Conservation (phyloP, 2,888 invertebrate genomes). For the Nemurella pictetii region DNA sequence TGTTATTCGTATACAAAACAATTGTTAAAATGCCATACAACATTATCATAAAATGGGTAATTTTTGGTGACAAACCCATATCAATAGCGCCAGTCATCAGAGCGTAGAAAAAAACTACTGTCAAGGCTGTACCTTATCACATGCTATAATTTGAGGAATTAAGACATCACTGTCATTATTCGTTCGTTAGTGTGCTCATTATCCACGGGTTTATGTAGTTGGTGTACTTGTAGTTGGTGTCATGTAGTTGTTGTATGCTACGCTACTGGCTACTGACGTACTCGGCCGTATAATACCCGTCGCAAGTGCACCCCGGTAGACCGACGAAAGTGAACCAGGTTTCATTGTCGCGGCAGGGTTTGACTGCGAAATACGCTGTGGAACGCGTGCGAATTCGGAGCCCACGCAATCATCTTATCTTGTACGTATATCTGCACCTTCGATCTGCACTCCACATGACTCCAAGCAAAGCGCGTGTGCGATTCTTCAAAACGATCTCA, state of each 20-base stretch:
- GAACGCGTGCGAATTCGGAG: background rate
- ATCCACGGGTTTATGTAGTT: background rate
- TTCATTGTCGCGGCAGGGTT: background rate
- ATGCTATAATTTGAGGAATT: background rate
- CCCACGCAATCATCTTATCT: background rate
- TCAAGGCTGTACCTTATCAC: background rate
- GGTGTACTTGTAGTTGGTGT: background rate
- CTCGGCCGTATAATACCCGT: no score
- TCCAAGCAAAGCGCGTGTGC: background rate
- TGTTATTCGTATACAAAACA: no score
- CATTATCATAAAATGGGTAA: background rate
- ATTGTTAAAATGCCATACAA: background rate
- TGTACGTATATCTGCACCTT: background rate
- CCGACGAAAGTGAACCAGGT: background rate
- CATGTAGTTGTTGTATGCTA: background rate
- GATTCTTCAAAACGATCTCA: background rate
- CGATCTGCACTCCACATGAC: no score
- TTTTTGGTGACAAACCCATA: background rate
- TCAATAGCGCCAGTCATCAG: background rate
- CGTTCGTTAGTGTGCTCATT: background rate
- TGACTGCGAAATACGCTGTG: background rate
- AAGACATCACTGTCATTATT: background rate
- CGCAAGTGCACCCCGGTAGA: background rate
- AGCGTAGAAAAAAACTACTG: background rate
- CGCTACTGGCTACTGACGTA: no score